phyloP scores from a whole-genome alignment of 2,888 invertebrate genomes.

The Lasioglossum marginatum region DNA sequence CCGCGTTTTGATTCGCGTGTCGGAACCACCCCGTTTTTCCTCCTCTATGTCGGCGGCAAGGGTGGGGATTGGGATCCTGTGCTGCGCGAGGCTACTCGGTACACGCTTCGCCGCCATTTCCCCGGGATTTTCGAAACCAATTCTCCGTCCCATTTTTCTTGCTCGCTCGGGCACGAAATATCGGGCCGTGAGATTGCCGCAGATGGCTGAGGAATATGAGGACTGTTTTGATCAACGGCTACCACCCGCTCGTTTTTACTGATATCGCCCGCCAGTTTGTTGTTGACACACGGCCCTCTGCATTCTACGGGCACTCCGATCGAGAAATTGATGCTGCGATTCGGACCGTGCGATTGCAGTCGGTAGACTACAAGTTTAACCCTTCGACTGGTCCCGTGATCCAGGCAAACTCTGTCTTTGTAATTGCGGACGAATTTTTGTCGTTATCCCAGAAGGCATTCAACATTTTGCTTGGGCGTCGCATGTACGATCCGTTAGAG shows the following conservation, averaged over 20 bases:
- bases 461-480: too few species aligned
- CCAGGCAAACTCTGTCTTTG: background rate
- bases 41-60: background rate
- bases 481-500: too few species aligned
- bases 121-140: conserved; percentile 32
- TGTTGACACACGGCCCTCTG: conserved; percentile 10
- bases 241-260: background rate
- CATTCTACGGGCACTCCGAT: background rate
- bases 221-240: conserved; percentile 7
- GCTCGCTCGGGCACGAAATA: background rate
- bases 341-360: too few species aligned
- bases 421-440: too few species aligned
- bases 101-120: background rate
- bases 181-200: background rate
- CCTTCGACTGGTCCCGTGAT: background rate
- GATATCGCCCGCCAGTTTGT: conserved; percentile 18
- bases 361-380: background rate
- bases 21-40: background rate
- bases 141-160: conserved; percentile 21
- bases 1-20: conserved; percentile 48
- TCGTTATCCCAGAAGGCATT: too few species aligned
- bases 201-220: background rate
- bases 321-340: background rate
- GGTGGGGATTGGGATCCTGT: too few species aligned
- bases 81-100: background rate